These are phyloP conservation scores for Botia kubotai DNA, from an alignment of 2,797 vertebrate genomes.

Conservation along the genomic window DNA sequence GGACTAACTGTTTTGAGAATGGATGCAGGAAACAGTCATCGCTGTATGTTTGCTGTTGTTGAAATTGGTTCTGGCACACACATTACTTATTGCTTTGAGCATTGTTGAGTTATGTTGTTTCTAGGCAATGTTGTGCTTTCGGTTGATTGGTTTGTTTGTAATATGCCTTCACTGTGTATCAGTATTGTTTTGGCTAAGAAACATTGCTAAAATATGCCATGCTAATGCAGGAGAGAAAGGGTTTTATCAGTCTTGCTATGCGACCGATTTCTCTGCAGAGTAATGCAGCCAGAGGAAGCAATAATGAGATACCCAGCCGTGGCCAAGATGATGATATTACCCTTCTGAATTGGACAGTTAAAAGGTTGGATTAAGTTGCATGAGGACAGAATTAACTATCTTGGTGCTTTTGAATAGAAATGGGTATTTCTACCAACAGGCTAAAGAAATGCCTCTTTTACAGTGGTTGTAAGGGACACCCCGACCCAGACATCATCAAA, in stretches of 20 bases:
- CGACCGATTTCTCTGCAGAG: neutral
- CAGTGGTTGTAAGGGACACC: neutral
- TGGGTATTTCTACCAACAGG: neutral
- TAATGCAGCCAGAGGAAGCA: neutral
- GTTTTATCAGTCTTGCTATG: neutral
- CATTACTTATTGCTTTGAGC: too few species aligned
- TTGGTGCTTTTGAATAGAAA: conserved; percentile 6
- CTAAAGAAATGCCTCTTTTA: neutral
- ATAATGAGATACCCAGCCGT: neutral
- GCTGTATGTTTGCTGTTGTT: neutral
- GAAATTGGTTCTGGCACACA: too few species aligned
- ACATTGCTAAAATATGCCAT: neutral
- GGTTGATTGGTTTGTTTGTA: too few species aligned
- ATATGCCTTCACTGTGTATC: neutral
- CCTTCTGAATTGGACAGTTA: neutral
- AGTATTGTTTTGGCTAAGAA: neutral
- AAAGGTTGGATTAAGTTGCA: neutral
- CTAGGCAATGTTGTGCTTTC: neutral
- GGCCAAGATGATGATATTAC: neutral
- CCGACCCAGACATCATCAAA: neutral
- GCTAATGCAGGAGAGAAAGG: neutral
- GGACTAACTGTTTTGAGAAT: neutral
- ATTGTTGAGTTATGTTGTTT: too few species aligned
- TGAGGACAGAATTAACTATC: neutral
- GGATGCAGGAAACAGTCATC: neutral